Percentiles rank a stretch among this genome's conserved stretches.
These are phyloP conservation scores for Setophaga petechia DNA, from an alignment of 2,113 vertebrate genomes.

Conservation along the genomic window DNA sequence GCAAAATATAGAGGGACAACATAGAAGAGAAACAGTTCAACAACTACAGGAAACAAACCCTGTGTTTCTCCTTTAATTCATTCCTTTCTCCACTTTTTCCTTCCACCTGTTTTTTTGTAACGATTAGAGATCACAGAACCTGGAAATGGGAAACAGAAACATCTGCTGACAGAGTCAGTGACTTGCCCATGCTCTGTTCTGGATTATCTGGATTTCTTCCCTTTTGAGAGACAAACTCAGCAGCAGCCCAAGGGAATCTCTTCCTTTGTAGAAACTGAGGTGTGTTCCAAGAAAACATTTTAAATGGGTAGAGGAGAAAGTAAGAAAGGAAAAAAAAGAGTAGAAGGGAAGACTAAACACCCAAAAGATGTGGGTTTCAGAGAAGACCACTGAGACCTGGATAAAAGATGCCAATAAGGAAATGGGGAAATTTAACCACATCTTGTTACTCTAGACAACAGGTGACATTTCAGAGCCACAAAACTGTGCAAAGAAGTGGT, in stretches of 20 bases:
- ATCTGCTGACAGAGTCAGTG: neutral
- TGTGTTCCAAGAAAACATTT: neutral
- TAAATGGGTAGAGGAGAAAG: neutral
- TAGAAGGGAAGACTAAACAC: neutral
- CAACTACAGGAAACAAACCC: neutral
- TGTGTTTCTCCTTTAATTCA: neutral
- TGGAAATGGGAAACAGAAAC: conserved; percentile 25
- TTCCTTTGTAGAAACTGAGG: neutral
- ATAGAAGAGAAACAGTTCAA: neutral
- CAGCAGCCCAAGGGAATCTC: neutral
- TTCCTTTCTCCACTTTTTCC: neutral
- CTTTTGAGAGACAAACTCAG: conserved; percentile 2
- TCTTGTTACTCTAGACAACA: neutral
- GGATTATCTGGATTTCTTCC: conserved; percentile 37
- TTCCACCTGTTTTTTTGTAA: neutral
- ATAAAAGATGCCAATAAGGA: neutral
- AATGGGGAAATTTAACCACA: neutral
- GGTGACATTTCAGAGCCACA: neutral
- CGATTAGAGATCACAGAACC: neutral
- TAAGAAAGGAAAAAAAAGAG: neutral
- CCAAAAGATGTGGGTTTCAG: neutral
- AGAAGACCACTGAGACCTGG: neutral
- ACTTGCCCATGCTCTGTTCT: neutral
- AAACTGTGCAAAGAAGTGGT: neutral
- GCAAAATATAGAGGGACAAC: neutral